A percentile compares a stretch with the other conserved stretches of the same genome.
Conservation (phyloP, 2,888 invertebrate genomes). For the Sinhomidia bicolor region DNA sequence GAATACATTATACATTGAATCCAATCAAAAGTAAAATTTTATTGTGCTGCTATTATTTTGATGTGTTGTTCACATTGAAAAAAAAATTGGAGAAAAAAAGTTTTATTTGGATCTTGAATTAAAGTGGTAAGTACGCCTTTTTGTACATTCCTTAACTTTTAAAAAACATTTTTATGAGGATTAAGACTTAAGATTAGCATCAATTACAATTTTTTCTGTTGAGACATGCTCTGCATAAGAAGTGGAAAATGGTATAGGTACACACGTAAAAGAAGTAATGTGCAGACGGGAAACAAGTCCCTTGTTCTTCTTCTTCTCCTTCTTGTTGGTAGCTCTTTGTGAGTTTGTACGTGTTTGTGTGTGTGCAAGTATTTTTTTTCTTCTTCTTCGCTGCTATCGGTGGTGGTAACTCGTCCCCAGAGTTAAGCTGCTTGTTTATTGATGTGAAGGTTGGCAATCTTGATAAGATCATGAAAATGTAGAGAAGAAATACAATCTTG, state of each 20-base stretch:
- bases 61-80: neutral
- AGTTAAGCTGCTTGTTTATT: conserved; percentile 48
- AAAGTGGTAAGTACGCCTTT: conserved; percentile 37
- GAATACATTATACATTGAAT: too few relatives aligned
- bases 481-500: conserved; percentile 31
- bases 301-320: conserved; percentile 16
- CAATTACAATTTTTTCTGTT: conserved; percentile 21
- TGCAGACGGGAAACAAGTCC: conserved; percentile 20
- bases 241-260: neutral
- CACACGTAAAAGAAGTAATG: neutral
- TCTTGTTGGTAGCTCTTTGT: neutral
- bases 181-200: conserved; percentile 26
- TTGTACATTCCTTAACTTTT: conserved; percentile 23
- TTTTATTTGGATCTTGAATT: conserved; percentile 53
- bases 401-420: conserved; percentile 56
- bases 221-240: neutral
- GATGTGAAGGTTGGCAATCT: conserved; percentile 53
- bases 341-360: neutral
- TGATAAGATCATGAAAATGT: conserved; percentile 50
- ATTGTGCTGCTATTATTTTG: neutral
- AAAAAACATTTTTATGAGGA: conserved; percentile 7
- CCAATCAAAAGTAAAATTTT: too few relatives aligned
- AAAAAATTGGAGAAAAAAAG: neutral
- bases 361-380: too few relatives aligned
- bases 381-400: too few relatives aligned